Evolutionary conservation across 2,888 invertebrate species (phyloP).

Genomic region (Nomada fabriciana): DNA sequence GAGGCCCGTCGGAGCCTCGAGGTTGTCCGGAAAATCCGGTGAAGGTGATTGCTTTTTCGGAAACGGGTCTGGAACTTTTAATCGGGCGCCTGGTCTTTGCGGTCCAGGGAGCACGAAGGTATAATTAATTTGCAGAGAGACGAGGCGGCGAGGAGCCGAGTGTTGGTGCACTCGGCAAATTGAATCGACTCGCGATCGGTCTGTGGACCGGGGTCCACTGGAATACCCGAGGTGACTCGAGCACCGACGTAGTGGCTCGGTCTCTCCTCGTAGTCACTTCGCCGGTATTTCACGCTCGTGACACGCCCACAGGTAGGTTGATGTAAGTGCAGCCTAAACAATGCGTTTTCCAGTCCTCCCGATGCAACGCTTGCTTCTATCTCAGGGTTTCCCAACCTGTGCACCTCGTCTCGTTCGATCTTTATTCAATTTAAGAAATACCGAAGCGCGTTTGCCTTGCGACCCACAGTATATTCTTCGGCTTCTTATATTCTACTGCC

Average conservation of each 20-base stretch:
- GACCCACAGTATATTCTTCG: background rate
- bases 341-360: conserved; percentile 76
- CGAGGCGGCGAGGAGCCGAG: background rate
- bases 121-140: conserved; percentile 38
- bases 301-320: conserved; percentile 71
- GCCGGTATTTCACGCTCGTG: conserved; percentile 73
- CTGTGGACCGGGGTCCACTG: conserved; percentile 5
- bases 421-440: background rate
- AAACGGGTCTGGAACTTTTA: conserved; percentile 24
- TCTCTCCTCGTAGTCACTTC: conserved; percentile 58
- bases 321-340: conserved; percentile 75
- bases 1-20: background rate
- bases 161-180: conserved; percentile 2
- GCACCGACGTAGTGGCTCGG: conserved; percentile 22
- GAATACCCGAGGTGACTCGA: conserved; percentile 44
- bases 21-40: background rate
- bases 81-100: conserved; percentile 11
- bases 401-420: background rate
- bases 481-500: too few relatives aligned
- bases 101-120: conserved; percentile 10
- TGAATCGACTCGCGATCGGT: background rate
- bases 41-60: background rate
- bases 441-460: background rate
- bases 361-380: conserved; percentile 47
- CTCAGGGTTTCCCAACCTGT: conserved; percentile 50